Percentiles rank a stretch among this genome's conserved stretches.
Conservation (phyloP, 2,797 vertebrate species). For the Sebastes taczanowskii region DNA sequence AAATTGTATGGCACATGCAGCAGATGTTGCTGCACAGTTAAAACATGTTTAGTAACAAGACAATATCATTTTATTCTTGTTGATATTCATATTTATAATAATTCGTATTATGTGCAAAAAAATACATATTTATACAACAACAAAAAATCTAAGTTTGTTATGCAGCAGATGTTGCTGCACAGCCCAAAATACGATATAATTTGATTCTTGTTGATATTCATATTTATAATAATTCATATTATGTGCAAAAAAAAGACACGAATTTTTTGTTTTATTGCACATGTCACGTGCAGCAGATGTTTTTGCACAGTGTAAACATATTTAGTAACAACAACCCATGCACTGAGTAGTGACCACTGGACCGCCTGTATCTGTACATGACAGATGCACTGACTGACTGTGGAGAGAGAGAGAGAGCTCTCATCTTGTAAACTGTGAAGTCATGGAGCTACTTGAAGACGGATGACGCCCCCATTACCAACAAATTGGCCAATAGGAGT, state of each 20-base stretch:
- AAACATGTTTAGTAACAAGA: no score
- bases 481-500: slow-evolving; percentile 83
- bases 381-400: not conserved
- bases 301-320: no score
- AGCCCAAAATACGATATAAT: no score
- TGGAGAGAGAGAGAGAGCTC: slow-evolving; percentile 37
- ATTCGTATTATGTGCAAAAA: not conserved
- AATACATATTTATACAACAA: not conserved
- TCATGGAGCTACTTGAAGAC: slow-evolving; percentile 80
- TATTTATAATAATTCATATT: no score
- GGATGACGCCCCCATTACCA: slow-evolving; percentile 83
- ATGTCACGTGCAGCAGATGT: no score
- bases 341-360: slow-evolving; percentile 19
- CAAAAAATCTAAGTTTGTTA: no score
- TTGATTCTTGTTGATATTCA: no score
- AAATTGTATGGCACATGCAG: no score
- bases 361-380: not conserved
- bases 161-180: no score
- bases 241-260: not conserved
- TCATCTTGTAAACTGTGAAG: slow-evolving; percentile 83
- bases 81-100: not conserved
- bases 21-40: no score
- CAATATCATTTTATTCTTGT: not conserved
- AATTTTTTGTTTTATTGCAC: no score
- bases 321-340: no score